Percentiles rank a stretch among this genome's conserved stretches.
These are phyloP conservation scores for Tragulus kanchil DNA, from an alignment of 2,113 vertebrate species.

Conservation along the genomic window DNA sequence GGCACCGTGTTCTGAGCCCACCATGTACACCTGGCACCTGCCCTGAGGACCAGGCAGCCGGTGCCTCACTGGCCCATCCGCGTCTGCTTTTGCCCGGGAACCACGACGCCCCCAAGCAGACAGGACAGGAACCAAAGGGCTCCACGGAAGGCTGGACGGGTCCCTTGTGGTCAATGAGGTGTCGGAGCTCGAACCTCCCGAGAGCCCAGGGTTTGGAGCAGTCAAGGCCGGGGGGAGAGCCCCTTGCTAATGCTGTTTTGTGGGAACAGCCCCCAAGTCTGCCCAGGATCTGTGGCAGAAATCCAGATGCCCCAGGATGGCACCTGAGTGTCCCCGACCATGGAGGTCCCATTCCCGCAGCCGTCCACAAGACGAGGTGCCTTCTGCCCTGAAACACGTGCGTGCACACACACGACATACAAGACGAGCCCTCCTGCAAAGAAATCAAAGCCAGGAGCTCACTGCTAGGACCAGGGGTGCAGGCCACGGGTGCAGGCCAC, in stretches of 20 bases:
- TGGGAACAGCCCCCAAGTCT: neutral
- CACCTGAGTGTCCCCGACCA: conserved; percentile 61
- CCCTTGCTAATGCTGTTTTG: neutral
- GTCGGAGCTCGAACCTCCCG: neutral
- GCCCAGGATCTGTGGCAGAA: conserved; percentile 27
- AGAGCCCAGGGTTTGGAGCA: neutral
- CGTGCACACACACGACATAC: neutral
- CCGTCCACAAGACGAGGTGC: neutral
- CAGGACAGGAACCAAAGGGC: neutral
- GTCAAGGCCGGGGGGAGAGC: neutral
- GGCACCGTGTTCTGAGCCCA: neutral
- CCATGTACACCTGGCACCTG: neutral
- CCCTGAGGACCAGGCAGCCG: rapidly evolving
- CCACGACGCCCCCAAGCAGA: neutral
- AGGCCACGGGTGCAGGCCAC: too few relatives aligned
- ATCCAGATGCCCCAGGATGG: neutral
- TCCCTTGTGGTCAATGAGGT: neutral
- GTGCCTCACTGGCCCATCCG: neutral
- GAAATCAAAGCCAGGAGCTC: conserved; percentile 46
- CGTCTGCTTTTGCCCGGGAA: neutral
- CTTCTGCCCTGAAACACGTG: neutral
- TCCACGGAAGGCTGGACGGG: neutral
- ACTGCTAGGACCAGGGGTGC: too few relatives aligned
- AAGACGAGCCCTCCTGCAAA: conserved; percentile 3
- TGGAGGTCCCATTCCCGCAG: conserved; percentile 64